phyloP scores from a whole-genome alignment of 2,797 vertebrate species.

The Chromobotia macracanthus region DNA sequence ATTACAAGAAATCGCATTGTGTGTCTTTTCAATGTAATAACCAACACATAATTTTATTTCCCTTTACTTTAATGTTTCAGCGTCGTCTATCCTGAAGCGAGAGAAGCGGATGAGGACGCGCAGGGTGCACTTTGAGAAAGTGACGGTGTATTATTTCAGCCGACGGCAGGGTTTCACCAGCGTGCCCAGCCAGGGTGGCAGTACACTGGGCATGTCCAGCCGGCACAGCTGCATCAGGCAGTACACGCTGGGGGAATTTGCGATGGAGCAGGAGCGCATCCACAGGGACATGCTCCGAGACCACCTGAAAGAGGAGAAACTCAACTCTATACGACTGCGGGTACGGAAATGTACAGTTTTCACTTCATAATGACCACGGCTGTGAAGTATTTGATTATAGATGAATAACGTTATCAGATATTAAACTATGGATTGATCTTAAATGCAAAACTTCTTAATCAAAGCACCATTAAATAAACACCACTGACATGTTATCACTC shows the following conservation, averaged over 20 bases:
- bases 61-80: constrained; percentile 70
- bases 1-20: neutral
- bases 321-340: constrained; percentile 94
- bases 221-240: constrained; percentile 93
- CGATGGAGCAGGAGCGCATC: constrained; percentile 91
- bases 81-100: constrained; percentile 92
- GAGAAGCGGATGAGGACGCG: constrained; percentile 94
- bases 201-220: constrained; percentile 96
- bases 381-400: too few species aligned
- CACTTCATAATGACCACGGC: too few species aligned
- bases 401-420: neutral
- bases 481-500: neutral
- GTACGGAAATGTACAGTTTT: constrained; percentile 73
- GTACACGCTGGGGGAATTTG: constrained; percentile 95
- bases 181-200: constrained; percentile 97
- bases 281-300: constrained; percentile 95
- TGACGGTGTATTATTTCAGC: constrained; percentile 98
- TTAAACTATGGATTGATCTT: neutral
- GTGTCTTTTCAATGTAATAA: constrained; percentile 4
- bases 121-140: constrained; percentile 95
- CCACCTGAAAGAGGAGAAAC: constrained; percentile 95
- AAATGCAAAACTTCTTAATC: neutral
- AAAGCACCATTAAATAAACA: neutral
- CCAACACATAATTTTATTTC: neutral
- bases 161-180: constrained; percentile 98